Evolutionary conservation across 2,888 invertebrate species (phyloP).

Genomic region (Iselma pallidipennis): DNA sequence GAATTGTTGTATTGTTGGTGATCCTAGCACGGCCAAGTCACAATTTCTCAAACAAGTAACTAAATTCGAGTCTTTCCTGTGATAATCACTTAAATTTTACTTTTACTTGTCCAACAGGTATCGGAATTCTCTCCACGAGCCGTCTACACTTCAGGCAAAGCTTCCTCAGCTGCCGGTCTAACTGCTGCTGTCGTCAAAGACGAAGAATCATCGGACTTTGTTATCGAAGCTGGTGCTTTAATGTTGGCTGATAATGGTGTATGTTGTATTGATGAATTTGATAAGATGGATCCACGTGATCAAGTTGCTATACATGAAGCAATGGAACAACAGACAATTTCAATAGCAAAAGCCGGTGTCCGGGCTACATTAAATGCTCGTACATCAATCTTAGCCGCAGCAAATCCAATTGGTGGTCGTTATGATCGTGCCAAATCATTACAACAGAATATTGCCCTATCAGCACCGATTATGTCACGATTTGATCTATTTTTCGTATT

Average conservation of each 20-base stretch:
- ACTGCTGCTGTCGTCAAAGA: constrained; percentile 98
- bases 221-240: constrained; percentile 99
- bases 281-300: constrained; percentile 98
- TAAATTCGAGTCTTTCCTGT: neutral
- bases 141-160: constrained; percentile 98
- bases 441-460: constrained; percentile 90
- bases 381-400: constrained; percentile 97
- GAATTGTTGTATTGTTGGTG: constrained; percentile 97
- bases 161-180: constrained; percentile 95
- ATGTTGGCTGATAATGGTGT: constrained; percentile 99
- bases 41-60: constrained; percentile 90
- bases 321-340: constrained; percentile 99
- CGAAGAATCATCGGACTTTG: constrained; percentile 97
- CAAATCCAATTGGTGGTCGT: constrained; percentile 91
- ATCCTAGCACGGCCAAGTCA: constrained; percentile 98
- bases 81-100: neutral
- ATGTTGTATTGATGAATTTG: constrained; percentile 99
- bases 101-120: constrained; percentile 46
- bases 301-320: constrained; percentile 99
- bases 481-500: constrained; percentile 99
- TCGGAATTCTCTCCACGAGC: constrained; percentile 95
- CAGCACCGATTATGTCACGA: constrained; percentile 98
- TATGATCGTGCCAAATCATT: constrained; percentile 94
- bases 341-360: constrained; percentile 96
- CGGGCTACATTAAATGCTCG: constrained; percentile 97